These are phyloP conservation scores for Scortum barcoo DNA, from an alignment of 2,113 vertebrate species.

Conservation along the genomic window DNA sequence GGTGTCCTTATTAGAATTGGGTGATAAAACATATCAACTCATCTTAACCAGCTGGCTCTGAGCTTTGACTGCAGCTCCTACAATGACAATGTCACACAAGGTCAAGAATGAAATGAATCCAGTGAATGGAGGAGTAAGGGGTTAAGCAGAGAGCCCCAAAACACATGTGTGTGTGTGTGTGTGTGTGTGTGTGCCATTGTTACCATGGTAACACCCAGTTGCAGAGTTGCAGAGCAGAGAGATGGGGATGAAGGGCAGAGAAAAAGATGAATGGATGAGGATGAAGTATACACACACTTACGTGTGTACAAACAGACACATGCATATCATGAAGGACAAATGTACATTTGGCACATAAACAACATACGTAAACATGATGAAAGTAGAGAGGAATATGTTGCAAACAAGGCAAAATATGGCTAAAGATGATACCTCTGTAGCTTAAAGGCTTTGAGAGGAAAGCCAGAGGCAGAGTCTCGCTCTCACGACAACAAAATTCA, in stretches of 20 bases:
- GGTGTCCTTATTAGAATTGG: not conserved
- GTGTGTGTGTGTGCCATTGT: constrained; percentile 48
- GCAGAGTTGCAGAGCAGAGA: constrained; percentile 27
- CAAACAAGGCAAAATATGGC: not conserved
- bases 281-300: not conserved
- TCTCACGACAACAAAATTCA: not conserved
- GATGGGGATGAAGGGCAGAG: not conserved
- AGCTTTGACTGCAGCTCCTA: not conserved
- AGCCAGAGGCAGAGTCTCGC: not conserved
- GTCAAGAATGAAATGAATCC: not conserved
- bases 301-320: not conserved
- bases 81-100: constrained; percentile 2
- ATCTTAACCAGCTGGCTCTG: not conserved
- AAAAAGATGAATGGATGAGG: constrained; percentile 16
- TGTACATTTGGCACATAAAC: not conserved
- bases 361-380: not conserved
- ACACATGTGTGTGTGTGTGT: constrained; percentile 37
- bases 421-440: not conserved
- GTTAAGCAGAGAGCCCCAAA: constrained; percentile 8
- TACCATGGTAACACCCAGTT: constrained; percentile 56
- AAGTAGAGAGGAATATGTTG: not conserved
- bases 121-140: not conserved
- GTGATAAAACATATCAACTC: not conserved
- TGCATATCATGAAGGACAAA: not conserved
- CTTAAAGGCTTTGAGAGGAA: not conserved